phyloP scores from a whole-genome alignment of 2,888 invertebrate species.

The Dinocampus coccinellae region DNA sequence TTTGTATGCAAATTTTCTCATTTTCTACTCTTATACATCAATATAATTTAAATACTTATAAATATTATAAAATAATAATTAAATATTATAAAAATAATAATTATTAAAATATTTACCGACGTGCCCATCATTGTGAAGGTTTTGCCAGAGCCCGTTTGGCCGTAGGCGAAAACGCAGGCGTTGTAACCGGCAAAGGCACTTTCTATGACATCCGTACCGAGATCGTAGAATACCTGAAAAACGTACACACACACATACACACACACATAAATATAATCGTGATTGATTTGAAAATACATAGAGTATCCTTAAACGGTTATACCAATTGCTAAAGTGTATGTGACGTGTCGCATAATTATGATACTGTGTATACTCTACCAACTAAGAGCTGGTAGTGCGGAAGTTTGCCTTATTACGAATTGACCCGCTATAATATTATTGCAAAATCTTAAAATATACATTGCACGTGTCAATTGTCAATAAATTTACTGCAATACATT shows the following conservation, averaged over 20 bases:
- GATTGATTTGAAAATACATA: not conserved
- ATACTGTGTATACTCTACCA: constrained; percentile 18
- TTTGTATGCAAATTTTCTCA: constrained; percentile 4
- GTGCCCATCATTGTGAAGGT: constrained; percentile 94
- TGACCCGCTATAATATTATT: constrained; percentile 3
- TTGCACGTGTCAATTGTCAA: constrained; percentile 10
- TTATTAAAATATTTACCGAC: constrained; percentile 70
- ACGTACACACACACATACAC: not conserved
- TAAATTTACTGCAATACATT: constrained; percentile 21
- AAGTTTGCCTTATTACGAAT: constrained; percentile 23
- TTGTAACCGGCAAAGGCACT: constrained; percentile 89
- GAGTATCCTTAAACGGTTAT: constrained; percentile 29
- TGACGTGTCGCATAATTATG: constrained; percentile 30
- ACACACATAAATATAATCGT: not conserved
- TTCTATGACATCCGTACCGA: constrained; percentile 83
- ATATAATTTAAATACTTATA: not conserved
- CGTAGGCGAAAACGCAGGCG: constrained; percentile 92
- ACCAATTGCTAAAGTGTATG: not conserved
- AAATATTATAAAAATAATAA: not conserved
- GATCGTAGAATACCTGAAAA: constrained; percentile 77
- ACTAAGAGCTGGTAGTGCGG: constrained; percentile 16
- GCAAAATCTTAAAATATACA: not conserved
- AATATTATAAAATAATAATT: too few species aligned
- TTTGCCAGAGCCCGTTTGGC: constrained; percentile 92
- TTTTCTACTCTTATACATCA: not conserved